Base-by-base conservation (phyloP, 2,888 invertebrate species). In the Creontiades dilutus region DNA sequence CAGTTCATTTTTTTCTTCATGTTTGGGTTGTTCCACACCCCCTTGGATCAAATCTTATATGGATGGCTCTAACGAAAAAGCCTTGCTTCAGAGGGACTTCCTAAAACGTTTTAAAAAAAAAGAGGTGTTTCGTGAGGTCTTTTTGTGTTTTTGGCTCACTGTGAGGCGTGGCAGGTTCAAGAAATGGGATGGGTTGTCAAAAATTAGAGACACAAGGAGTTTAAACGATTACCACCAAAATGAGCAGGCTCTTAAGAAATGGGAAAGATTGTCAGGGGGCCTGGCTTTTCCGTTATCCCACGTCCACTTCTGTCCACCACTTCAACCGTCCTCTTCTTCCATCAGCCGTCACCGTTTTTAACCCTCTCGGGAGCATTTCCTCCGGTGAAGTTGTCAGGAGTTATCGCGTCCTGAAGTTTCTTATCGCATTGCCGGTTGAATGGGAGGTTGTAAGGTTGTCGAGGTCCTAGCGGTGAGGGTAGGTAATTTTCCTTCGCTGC, bases 361-460 rank as follows among this genome's bases (percentile, higher is more conserved):
- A 23, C 23, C 68, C 68, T 68, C 68, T 23, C 19, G 23, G 23
- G 68, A 68, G 4, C 23, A 13, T 68, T 68, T 68, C 68, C 68
- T 68, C 68, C 23, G 68, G 68, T 68, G 68, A 68, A 68, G 68
- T 68, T 23, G 68, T 68, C 23, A 14, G 68, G 68, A 19, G 23
- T 68, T 68, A 68, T 68, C 68, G 19, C 68, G 19, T 68, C 13
- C 11, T 23, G 12, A 68, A 68, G 68, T 68, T 68, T 9, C 23
- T 68, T 68, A 68, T 68, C 68, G 68, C 68, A 68, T 23, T 23
- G 68, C 23, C 68, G 23, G 11, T 68, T 11, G 23, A 68, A 23
- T 23, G 68, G 68, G 23, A 27, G 68, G 68, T 68, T 27, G 68
- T 68, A 13, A 68, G 68, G 68, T 68, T 27, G 68, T 23, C 61